Base-by-base conservation (phyloP, 1,140 invertebrate species). In the Calliopsis andreniformis region DNA sequence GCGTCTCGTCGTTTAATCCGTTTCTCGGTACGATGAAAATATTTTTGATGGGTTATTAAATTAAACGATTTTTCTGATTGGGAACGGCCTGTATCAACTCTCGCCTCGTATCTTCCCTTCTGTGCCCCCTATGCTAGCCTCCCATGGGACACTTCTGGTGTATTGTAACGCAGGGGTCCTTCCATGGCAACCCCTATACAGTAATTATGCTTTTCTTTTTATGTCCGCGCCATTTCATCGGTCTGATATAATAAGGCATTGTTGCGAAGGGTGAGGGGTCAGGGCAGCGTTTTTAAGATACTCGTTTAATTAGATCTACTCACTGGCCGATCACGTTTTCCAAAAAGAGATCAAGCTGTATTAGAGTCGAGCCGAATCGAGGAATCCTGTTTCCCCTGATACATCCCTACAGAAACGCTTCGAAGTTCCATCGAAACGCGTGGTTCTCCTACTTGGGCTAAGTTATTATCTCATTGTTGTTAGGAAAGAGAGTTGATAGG, bases 201-300 rank as follows among this genome's bases (percentile, higher is more conserved):
- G 88, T 91, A 91, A 91, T 91, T 91, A 91, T 90, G 89, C 87
- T 89, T 90, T 91, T 89, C 87, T 89, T 90, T 91, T 91, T 90
- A 89, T 85, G 89, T 89, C 87, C 86, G 87, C 88, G 87, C 88
- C 88, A 90, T 90, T 91, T 90, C 89, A 91, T 89, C 86, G 84
- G 78, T 28, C 78, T 82, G 85, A 89, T 89, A 84, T 89, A 89
- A 89, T 87, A 88, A 88, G 87, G 86, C 78, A 89, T 88, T 87
- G 85, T 86, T 83, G 83, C 66, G 20, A 20, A 42, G 72, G 45
- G 43, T 66, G 72, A 49, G 64, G 66, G 16, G 53, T 45, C 42
- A 68, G 72, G 80, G 70, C 68, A 63, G 43, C 68, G 70, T 79
- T 84, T 84, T 79, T 56, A 79, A 78, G 80, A 87, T 83, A 85